Conservation (phyloP, 2,113 vertebrate genomes). For the Gallinago paraguaiae region DNA sequence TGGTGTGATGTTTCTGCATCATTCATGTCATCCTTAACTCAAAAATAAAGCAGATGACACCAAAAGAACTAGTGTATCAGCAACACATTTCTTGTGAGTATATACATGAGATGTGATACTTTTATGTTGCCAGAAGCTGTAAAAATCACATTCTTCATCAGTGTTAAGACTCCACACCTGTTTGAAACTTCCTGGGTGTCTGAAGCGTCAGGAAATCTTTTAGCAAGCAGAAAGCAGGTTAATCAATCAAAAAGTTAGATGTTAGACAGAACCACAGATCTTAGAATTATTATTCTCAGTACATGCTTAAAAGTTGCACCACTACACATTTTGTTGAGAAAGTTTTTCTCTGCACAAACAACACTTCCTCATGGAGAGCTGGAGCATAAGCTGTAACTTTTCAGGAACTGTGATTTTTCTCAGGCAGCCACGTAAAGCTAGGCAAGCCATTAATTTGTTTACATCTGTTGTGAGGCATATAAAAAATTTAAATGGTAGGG, state of each 20-base stretch:
- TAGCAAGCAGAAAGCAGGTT: not conserved
- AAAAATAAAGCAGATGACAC: not conserved
- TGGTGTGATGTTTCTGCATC: not conserved
- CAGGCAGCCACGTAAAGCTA: not conserved
- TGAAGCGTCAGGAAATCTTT: not conserved
- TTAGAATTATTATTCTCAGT: not conserved
- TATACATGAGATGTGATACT: rapidly evolving
- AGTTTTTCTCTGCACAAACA: not conserved
- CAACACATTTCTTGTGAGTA: not conserved
- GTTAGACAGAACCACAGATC: not conserved
- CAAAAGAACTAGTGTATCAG: not conserved
- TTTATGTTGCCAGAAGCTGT: not conserved
- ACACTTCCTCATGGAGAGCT: not conserved
- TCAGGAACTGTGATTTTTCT: not conserved
- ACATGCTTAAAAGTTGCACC: not conserved
- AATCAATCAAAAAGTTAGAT: not conserved
- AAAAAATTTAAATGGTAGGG: not conserved
- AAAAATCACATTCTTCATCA: not conserved
- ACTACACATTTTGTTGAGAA: not conserved
- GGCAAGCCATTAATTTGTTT: not conserved
- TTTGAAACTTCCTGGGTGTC: not conserved
- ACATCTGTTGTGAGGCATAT: not conserved
- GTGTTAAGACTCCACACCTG: not conserved
- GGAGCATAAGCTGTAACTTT: not conserved
- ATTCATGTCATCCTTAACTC: not conserved